Evolutionary conservation across 2,797 vertebrate species (phyloP), one percentile per base, ranked within the genome.

Genomic region (Nannoperca australis): DNA sequence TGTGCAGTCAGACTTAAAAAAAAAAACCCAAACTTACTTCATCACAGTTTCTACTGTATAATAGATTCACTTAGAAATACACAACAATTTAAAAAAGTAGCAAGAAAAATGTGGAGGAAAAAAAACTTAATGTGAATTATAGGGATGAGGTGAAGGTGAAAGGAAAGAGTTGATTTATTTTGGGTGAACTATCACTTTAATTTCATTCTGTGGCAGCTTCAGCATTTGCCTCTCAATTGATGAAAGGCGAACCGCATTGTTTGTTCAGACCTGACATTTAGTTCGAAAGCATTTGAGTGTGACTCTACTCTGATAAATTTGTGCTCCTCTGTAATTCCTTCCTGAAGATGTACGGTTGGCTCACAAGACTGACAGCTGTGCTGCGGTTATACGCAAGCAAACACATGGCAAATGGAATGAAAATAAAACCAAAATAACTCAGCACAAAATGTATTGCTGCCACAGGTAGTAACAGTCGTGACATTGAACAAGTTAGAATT

Each of bases 251-350:
- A 83, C 56, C 45, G 42, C 85, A 84, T 90, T 91, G 92, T 93
- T 93, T 92, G 91, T 88, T 92, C 79, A 90, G 88, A 90, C 75
- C 82, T 93, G 92, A 93, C 90, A 93, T 94, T 93, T 92, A 89
- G 81, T 91, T 90, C 54, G 5, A 90, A 90, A 85, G 81, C 89
- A 53, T 91, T 79, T 92, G 90, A 90, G 90, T 91, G 87, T 79
- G 86, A 91, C 89, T 89, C 73, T 13, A 14, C 76, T 79, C 90
- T 93, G 91, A 94, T 92, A 84, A 90, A 93, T 92, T 79, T 89
- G 78, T 85, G 84, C 84, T 88, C 73, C 58, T 84, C 88, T 77
- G 74, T 91, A 90, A 91, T 90, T 88, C 84, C 85, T 86, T 88
- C 64, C 85, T 87, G 83, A 84, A 92, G 89, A 92, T 86, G 81